Evolutionary conservation across 2,797 vertebrate species (phyloP), one percentile per base, ranked within the genome.

Genomic region (Lutjanus argentimaculatus): DNA sequence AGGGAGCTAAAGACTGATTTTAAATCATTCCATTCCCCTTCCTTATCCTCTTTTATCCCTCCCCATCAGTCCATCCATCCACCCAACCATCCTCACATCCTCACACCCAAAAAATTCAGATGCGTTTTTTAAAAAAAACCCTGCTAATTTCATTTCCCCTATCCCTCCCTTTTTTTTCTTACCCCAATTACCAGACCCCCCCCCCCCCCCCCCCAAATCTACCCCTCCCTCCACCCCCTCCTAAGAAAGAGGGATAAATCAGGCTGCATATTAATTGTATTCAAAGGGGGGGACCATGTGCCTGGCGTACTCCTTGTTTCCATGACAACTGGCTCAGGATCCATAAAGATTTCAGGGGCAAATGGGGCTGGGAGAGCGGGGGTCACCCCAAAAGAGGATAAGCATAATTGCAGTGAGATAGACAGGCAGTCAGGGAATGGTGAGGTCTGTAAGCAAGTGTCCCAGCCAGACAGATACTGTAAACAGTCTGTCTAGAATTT

Each of bases 301-400:
- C 88, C 85, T 93, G 87, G 92, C 69, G 85, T 95, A 92, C 91
- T 91, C 85, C 92, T 91, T 85, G 95, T 96, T 95, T 95, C 95
- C 92, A 95, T 96, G 93, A 93, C 94, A 93, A 95, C 94, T 61
- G 14, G 83, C 88, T 87, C 85, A 87, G 93, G 92, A 93, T 95
- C 91, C 92, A 92, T 92, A 93, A 94, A 94, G 93, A 93, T 93
- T 94, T 93, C 81, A 91, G 90, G 91, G 91, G 88, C 86, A 89
- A 92, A 88, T 88, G 77, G 89, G 83, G 82, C 80, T 87, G 68
- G 79, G 75, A 82, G 80, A 79, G 85, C 69, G 91, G 89, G 89
- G 87, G 89, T 87, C 85, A 91, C 91, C 93, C 92, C 86, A 90
- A 93, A 92, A 95, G 87, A 93, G 95, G 95, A 94, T 93, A 89